Conservation (phyloP, 1,140 invertebrate species). For the Papilio polyxenes region DNA sequence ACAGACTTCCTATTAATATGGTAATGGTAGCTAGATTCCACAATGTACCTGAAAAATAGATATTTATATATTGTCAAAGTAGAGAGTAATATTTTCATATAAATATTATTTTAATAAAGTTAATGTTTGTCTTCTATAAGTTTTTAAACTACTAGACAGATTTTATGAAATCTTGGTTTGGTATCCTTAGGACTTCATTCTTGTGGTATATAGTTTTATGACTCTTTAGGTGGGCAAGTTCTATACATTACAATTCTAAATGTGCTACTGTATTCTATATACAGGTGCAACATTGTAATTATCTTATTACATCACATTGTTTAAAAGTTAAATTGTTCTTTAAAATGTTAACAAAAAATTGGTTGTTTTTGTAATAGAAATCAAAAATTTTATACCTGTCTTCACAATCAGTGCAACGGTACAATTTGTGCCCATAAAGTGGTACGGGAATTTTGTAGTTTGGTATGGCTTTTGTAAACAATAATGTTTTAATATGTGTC, state of each 20-base stretch:
- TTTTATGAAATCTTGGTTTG: neutral
- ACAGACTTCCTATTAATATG: conserved; percentile 72
- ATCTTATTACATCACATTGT: neutral
- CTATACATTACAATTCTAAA: too few species aligned
- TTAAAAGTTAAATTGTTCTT: neutral
- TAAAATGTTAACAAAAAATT: neutral
- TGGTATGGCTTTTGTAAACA: conserved; percentile 68
- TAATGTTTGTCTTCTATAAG: neutral
- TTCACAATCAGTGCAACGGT: conserved; percentile 70
- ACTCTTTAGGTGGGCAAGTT: neutral
- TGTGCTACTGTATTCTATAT: too few species aligned
- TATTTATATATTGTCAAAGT: neutral
- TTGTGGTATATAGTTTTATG: neutral
- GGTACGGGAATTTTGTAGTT: conserved; percentile 59
- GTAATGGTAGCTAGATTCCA: conserved; percentile 69
- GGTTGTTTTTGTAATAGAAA: conserved; percentile 25
- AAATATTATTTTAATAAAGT: neutral
- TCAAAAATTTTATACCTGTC: conserved; percentile 66
- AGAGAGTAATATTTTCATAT: neutral
- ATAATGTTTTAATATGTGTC: conserved; percentile 64
- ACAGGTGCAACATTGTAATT: neutral
- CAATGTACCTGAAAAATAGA: conserved; percentile 67
- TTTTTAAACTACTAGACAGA: neutral
- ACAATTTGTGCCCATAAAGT: conserved; percentile 62
- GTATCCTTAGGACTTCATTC: neutral